A percentile compares a stretch with the other conserved stretches of the same genome.
Conservation (phyloP, 2,113 vertebrate genomes). For the Mormyrus iriodes region DNA sequence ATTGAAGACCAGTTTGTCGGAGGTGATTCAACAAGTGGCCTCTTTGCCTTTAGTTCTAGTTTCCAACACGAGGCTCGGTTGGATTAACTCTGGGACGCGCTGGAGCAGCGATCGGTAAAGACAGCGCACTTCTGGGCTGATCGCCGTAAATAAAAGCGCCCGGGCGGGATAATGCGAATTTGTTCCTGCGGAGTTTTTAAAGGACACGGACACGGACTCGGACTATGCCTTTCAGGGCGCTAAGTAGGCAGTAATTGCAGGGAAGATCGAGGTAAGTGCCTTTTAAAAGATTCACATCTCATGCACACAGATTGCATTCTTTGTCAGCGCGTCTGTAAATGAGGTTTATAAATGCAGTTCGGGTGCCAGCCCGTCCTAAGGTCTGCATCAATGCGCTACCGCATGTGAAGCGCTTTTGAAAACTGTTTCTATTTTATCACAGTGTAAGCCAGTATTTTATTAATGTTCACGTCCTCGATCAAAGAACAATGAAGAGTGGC, state of each 20-base stretch:
- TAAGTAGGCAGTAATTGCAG: background rate
- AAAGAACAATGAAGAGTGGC: background rate
- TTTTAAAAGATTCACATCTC: background rate
- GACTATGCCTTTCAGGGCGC: slow-evolving; percentile 20
- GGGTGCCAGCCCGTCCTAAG: background rate
- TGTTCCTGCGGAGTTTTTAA: background rate
- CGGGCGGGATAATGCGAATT: background rate
- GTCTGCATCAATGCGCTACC: background rate
- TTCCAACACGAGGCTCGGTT: background rate
- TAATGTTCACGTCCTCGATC: background rate
- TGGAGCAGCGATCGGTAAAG: background rate
- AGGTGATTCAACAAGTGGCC: slow-evolving; percentile 23
- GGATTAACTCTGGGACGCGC: background rate
- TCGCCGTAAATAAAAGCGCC: background rate
- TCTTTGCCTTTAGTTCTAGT: background rate
- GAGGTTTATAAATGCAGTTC: background rate
- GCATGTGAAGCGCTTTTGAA: background rate
- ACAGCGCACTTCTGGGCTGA: background rate
- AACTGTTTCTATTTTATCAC: background rate
- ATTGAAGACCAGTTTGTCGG: slow-evolving; percentile 14
- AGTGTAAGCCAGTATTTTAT: background rate
- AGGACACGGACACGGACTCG: background rate
- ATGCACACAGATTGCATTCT: background rate
- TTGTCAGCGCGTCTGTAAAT: background rate
- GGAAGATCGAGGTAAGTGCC: slow-evolving; percentile 18